These are phyloP conservation scores for Pogonognathellus flavescens DNA, from an alignment of 1,140 invertebrate genomes.

Conservation along the genomic window DNA sequence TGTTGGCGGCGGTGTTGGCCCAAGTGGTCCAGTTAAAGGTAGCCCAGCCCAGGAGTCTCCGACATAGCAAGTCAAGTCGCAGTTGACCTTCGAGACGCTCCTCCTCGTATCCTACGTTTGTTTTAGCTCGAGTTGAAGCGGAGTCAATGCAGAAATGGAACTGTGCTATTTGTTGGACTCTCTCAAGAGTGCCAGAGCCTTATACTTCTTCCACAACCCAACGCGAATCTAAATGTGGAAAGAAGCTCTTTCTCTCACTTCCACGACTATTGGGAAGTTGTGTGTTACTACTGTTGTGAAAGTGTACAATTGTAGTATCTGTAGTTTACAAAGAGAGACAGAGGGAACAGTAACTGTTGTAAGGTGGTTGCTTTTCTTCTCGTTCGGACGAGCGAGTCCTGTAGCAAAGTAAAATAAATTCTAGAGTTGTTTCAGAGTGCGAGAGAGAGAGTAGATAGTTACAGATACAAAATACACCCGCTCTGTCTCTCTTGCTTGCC, in stretches of 20 bases:
- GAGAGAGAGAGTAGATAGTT: too few relatives aligned
- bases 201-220: neutral
- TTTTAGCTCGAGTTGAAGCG: conserved; percentile 7
- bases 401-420: too few relatives aligned
- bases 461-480: too few relatives aligned
- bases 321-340: too few relatives aligned
- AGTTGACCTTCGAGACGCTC: conserved; percentile 47
- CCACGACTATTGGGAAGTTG: neutral
- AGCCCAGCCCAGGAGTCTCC: conserved; percentile 46
- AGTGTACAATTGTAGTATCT: neutral
- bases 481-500: neutral
- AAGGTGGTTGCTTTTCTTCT: too few relatives aligned
- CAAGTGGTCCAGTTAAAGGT: conserved; percentile 40
- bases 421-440: too few relatives aligned
- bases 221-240: too few relatives aligned
- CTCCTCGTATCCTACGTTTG: conserved; percentile 37
- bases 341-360: too few relatives aligned
- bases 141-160: neutral
- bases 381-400: too few relatives aligned
- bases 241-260: neutral
- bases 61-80: conserved; percentile 45
- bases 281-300: neutral
- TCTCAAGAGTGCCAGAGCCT: neutral
- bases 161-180: conserved; percentile 16
- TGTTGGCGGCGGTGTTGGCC: conserved; percentile 37